Evolutionary conservation across 2,888 invertebrate species (phyloP).

Genomic region (Spodoptera littoralis): DNA sequence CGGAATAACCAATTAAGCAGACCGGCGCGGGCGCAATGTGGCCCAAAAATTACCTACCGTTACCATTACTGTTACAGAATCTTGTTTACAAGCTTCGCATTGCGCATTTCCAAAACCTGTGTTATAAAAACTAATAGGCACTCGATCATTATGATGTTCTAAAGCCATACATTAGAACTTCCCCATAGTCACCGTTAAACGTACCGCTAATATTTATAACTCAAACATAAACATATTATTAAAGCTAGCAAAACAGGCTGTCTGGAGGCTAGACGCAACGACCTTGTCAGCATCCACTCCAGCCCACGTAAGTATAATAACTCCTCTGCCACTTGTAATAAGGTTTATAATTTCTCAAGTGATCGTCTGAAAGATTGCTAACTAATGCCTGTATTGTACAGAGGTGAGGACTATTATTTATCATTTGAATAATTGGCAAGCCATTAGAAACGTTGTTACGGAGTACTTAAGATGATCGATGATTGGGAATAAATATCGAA

Average conservation of each 20-base stretch:
- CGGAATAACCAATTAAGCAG: conserved; percentile 69
- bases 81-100: conserved; percentile 48
- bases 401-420: conserved; percentile 38
- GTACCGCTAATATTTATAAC: conserved; percentile 27
- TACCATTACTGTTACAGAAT: conserved; percentile 69
- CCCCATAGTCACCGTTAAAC: conserved; percentile 11
- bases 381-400: conserved; percentile 47
- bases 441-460: conserved; percentile 35
- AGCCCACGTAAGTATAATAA: conserved; percentile 17
- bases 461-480: conserved; percentile 27
- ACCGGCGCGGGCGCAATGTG: conserved; percentile 60
- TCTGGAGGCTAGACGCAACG: conserved; percentile 48
- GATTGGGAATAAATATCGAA: conserved; percentile 18
- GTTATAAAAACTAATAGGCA: conserved; percentile 31
- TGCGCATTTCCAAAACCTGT: conserved; percentile 31
- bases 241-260: conserved; percentile 40
- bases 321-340: conserved; percentile 34
- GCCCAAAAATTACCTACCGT: conserved; percentile 66
- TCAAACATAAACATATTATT: conserved; percentile 38
- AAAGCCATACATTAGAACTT: conserved; percentile 10
- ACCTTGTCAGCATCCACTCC: conserved; percentile 44
- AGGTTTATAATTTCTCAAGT: conserved; percentile 29
- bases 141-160: conserved; percentile 14
- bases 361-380: conserved; percentile 37
- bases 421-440: conserved; percentile 46